Evolutionary conservation across 2,888 invertebrate genomes (phyloP), one percentile per base, ranked within the genome.

Genomic region (Punctoribates punctum): DNA sequence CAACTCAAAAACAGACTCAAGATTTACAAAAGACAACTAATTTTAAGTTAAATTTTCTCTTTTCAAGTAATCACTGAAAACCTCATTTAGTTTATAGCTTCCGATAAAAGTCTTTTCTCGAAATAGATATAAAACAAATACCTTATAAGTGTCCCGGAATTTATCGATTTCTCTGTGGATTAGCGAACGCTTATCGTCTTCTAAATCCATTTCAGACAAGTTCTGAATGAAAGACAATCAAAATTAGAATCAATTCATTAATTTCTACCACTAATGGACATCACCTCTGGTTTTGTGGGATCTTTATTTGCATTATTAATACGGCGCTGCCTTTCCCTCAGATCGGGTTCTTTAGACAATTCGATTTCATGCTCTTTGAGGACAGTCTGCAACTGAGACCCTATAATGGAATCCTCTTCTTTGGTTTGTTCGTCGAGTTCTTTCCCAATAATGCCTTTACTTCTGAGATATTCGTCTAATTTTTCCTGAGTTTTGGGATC

Each of bases 141-240:
- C 94, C 92, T 94, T 94, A 91, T 94, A 96, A 81, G 94, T 92
- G 87, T 96, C 96, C 79, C 97, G 89, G 86, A 98, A 98, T 86
- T 94, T 95, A 82, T 94, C 94, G 85, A 98, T 98, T 88, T 98
- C 98, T 81, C 96, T 89, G 82, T 94, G 94, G 81, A 98, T 98
- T 81, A 97, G 88, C 85, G 95, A 94, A 73, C 95, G 90, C 85
- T 96, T 96, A 83, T 96, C 96, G 85, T 96, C 96, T 83, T 97
- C 97, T 78, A 96, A 90, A 84, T 94, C 94, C 42, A 86, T 83
- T 78, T 85, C 86, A 81, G 85, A 85, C 76, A 86, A 80, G 80
- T 84, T 84, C 85, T 85, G 80, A 42, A 5, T 20, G 1, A 81
- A 80, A 34, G 25, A 73, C 76, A 73, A 57, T n/a, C 17, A 42